A percentile compares a stretch with the other conserved stretches of the same genome.
These are phyloP conservation scores for Tetranychus urticae DNA, from an alignment of 1,140 invertebrate species.

Conservation along the genomic window DNA sequence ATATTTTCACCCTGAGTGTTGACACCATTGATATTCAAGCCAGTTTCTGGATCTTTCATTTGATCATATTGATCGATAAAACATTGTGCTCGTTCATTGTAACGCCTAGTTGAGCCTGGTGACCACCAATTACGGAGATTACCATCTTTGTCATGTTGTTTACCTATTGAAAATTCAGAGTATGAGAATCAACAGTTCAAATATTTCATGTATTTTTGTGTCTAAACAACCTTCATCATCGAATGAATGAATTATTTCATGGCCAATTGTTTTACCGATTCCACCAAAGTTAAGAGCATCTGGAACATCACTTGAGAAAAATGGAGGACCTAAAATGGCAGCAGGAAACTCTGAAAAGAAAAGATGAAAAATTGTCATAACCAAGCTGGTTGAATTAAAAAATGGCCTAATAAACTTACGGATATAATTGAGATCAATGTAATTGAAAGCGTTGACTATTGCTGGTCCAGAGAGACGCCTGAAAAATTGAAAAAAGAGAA, in stretches of 20 bases:
- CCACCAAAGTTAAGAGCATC: constrained; percentile 36
- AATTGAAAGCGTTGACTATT: constrained; percentile 58
- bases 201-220: too few relatives aligned
- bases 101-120: constrained; percentile 39
- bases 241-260: constrained; percentile 25
- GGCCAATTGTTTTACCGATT: constrained; percentile 15
- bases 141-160: constrained; percentile 65
- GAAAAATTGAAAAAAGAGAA: background rate
- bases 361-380: background rate
- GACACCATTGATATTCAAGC: constrained; percentile 21
- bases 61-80: constrained; percentile 66
- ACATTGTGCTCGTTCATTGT: constrained; percentile 47
- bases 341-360: constrained; percentile 43
- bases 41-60: constrained; percentile 31
- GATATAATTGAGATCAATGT: constrained; percentile 54
- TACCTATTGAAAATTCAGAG: constrained; percentile 1
- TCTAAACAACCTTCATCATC: constrained; percentile 28
- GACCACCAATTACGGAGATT: constrained; percentile 72
- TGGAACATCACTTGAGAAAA: constrained; percentile 54
- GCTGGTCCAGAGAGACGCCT: constrained; percentile 37
- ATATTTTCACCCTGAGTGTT: constrained; percentile 26
- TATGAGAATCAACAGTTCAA: background rate
- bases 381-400: too few relatives aligned
- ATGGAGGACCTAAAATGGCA: constrained; percentile 63
- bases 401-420: background rate